Conservation (phyloP, 1,140 invertebrate genomes). For the Dinoponera quadriceps region DNA sequence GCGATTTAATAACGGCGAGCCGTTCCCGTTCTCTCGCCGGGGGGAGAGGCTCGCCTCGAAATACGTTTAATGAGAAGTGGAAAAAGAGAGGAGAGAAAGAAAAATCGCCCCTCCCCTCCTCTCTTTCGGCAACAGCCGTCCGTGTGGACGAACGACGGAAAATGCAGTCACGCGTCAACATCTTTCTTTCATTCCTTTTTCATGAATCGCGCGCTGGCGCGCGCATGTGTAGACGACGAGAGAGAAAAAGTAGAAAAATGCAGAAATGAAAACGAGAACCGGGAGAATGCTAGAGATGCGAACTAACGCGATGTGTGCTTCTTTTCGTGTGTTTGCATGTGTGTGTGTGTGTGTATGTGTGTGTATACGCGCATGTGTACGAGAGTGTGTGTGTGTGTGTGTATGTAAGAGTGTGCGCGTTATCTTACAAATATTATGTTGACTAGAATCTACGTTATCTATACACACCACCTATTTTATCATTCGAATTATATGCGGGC, state of each 20-base stretch:
- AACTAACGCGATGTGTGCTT: slow-evolving; percentile 42
- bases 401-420: slow-evolving; percentile 64
- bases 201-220: not conserved
- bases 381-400: not conserved
- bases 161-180: slow-evolving; percentile 58
- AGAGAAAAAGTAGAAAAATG: slow-evolving; percentile 21
- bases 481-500: slow-evolving; percentile 65
- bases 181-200: not conserved
- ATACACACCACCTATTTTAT: slow-evolving; percentile 75
- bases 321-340: slow-evolving; percentile 11
- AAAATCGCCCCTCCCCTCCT: not conserved
- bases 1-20: slow-evolving; percentile 18
- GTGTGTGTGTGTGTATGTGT: slow-evolving; percentile 2
- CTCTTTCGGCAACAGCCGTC: not conserved
- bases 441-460: slow-evolving; percentile 81
- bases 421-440: slow-evolving; percentile 78
- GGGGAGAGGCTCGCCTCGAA: not conserved
- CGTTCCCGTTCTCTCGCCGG: not conserved
- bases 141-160: slow-evolving; percentile 53
- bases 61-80: not conserved
- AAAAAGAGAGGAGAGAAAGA: not conserved
- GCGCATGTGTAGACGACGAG: slow-evolving; percentile 46
- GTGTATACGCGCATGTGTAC: slow-evolving; percentile 56
- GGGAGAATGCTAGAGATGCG: slow-evolving; percentile 33
- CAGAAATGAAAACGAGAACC: not conserved